Conservation (phyloP, 2,888 invertebrate species). For the Mythimna pallens region DNA sequence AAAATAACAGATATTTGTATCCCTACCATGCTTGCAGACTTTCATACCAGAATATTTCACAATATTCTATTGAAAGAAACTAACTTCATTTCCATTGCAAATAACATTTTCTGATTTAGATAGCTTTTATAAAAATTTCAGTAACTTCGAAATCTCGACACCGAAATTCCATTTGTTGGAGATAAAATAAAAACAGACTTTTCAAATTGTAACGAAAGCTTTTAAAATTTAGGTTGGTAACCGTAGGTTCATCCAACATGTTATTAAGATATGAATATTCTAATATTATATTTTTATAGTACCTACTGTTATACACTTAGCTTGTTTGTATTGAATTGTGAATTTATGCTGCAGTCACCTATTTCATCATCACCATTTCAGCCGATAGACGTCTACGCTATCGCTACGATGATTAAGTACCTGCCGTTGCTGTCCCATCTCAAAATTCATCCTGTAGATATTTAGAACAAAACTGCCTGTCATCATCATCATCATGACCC, state of each 20-base stretch:
- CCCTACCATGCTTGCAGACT: not conserved
- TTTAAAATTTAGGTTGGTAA: not conserved
- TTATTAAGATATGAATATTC: not conserved
- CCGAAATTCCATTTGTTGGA: conserved; percentile 12
- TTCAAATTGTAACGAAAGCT: conserved; percentile 3
- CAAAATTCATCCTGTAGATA: no score
- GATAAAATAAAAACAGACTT: conserved; percentile 2
- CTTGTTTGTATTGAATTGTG: not conserved
- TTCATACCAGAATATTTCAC: no score
- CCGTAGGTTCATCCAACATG: not conserved
- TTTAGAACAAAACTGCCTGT: no score
- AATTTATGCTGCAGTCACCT: not conserved
- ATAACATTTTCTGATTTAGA: conserved; percentile 11
- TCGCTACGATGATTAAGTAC: no score
- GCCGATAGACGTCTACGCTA: no score
- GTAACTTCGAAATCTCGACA: conserved; percentile 7
- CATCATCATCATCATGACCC: no score
- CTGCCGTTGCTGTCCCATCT: no score
- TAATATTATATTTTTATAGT: not conserved
- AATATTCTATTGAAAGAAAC: not conserved
- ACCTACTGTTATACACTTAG: not conserved
- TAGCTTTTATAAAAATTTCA: conserved; percentile 17
- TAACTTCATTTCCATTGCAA: conserved; percentile 17
- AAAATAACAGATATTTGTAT: not conserved
- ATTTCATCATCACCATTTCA: not conserved